Evolutionary conservation across 2,113 vertebrate genomes (phyloP), one percentile per base, ranked within the genome.

Genomic region (Oryzias melastigma): DNA sequence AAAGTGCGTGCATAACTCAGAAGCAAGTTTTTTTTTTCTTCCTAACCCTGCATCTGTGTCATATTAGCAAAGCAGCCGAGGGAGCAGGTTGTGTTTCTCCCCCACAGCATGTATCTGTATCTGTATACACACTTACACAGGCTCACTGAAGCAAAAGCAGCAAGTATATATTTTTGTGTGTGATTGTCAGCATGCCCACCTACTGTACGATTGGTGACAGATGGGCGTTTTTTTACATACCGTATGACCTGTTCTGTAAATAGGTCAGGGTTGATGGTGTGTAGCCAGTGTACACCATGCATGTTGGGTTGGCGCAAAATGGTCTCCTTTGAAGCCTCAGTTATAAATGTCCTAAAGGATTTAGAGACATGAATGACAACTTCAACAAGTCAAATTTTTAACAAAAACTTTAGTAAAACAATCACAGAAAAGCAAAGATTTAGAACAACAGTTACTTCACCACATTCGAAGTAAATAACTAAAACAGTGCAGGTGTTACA

Each of bases 331-430:
- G 40, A 77, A 74, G 83, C 65, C 58, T 69, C 81, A 71, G 70
- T 82, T 66, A 91, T 72, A 87, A 94, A 94, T 54, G 77, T 83
- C 81, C 97, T 98, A 77, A 14, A 81, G 73, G 71, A 68, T 70
- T n/a, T 35, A 57, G 8, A 55, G 40, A 63, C 27, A 17, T 24
- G n/a, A 53, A 4, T 19, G 18, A 8, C 7, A 51, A 50, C 13
- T 48, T 59, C 15, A 48, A 35, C 35, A 35, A 49, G 19, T n/a
- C n/a, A 44, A 8, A 54, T 12, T 8, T 55, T 14, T 42, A 18
- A n/a, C 4, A 20, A 17, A 29, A 5, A 52, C 3, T 29, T 1
- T 18, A n/a, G 5, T 18, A n/a, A 46, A n/a, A 18, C 10, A 3
- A 3, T 35, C 7, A 18, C 17, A 46, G n/a, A 46, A 5, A 18